A percentile compares a stretch with the other conserved stretches of the same genome.
These are phyloP conservation scores for Hanleya hanleyi DNA, from an alignment of 2,888 invertebrate genomes.

Conservation along the genomic window DNA sequence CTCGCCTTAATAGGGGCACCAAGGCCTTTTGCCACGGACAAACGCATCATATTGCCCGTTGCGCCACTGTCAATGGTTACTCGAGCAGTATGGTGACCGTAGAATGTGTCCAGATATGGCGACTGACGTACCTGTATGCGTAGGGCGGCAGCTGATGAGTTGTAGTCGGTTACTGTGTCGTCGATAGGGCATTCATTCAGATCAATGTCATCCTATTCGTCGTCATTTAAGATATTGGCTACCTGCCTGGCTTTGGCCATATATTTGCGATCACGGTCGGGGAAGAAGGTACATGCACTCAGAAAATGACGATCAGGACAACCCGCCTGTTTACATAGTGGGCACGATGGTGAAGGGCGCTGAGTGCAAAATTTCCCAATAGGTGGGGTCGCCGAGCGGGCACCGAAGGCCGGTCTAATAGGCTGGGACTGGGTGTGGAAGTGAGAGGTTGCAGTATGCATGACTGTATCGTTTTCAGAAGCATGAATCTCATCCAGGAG, in stretches of 20 bases:
- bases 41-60: conserved; percentile 33
- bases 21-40: conserved; percentile 24
- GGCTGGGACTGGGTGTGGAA: background rate
- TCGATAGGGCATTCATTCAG: background rate
- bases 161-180: too few relatives aligned
- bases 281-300: conserved; percentile 37
- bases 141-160: background rate
- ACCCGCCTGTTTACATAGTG: conserved; percentile 38
- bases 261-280: conserved; percentile 34
- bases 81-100: background rate
- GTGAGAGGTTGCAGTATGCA: background rate
- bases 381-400: background rate
- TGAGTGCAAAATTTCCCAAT: too few relatives aligned
- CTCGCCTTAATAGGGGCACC: conserved; percentile 28
- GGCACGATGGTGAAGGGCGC: conserved; percentile 10
- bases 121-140: background rate
- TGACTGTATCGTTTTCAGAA: conserved; percentile 12
- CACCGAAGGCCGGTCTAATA: background rate
- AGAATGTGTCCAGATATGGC: too few relatives aligned
- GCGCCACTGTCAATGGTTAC: background rate
- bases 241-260: conserved; percentile 24
- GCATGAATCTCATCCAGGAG: conserved; percentile 13
- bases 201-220: background rate
- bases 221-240: conserved; percentile 1
- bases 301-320: conserved; percentile 33